phyloP scores from a whole-genome alignment of 2,888 invertebrate genomes.

The Dascillus cervinus region DNA sequence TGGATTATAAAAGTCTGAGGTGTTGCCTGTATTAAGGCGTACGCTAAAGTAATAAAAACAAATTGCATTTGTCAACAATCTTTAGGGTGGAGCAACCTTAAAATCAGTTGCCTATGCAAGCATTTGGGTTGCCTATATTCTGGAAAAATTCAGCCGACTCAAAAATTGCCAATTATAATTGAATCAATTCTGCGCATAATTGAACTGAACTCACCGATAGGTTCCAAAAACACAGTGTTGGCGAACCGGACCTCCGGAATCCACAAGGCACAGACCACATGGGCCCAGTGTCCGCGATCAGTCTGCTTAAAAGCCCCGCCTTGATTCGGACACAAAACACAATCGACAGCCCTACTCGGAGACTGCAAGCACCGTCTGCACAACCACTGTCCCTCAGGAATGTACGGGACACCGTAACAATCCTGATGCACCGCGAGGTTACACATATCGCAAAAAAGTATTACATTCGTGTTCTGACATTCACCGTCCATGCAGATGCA shows the following conservation, averaged over 20 bases:
- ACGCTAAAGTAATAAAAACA: too few relatives aligned
- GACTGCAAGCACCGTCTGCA: slow-evolving; percentile 90
- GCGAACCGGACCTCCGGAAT: slow-evolving; percentile 98
- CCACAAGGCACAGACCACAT: slow-evolving; percentile 98
- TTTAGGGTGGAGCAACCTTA: too few relatives aligned
- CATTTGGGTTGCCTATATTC: too few relatives aligned
- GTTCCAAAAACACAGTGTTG: slow-evolving; percentile 95
- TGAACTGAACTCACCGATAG: slow-evolving; percentile 58
- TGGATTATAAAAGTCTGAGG: too few relatives aligned
- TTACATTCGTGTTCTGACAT: slow-evolving; percentile 97
- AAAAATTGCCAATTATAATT: too few relatives aligned
- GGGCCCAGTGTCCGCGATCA: slow-evolving; percentile 92
- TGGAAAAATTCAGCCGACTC: too few relatives aligned
- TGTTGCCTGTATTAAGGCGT: too few relatives aligned
- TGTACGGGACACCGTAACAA: slow-evolving; percentile 81
- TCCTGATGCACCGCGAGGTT: slow-evolving; percentile 98
- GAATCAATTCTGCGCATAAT: too few relatives aligned
- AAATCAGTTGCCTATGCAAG: too few relatives aligned
- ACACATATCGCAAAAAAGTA: slow-evolving; percentile 99
- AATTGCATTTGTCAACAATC: too few relatives aligned
- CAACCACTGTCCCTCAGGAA: slow-evolving; percentile 77
- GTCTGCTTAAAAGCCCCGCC: slow-evolving; percentile 99
- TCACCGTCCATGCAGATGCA: slow-evolving; percentile 99
- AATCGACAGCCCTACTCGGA: slow-evolving; percentile 91
- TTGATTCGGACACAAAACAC: slow-evolving; percentile 95